Percentiles rank a stretch among this genome's conserved stretches.
These are phyloP conservation scores for Erebia epiphron DNA, from an alignment of 2,888 invertebrate genomes.

Conservation along the genomic window DNA sequence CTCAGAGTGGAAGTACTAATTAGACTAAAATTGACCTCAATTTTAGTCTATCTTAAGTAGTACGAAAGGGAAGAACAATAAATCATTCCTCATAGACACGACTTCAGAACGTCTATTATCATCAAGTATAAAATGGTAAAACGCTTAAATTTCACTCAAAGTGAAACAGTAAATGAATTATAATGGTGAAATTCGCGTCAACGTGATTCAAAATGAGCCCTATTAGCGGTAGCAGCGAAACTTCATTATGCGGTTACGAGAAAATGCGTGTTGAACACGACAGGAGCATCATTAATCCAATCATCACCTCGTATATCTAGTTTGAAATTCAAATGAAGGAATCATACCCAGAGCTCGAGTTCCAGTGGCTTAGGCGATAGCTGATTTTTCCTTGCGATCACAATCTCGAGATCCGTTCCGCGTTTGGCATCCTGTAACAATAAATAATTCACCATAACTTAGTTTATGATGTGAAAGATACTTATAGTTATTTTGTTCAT, in stretches of 20 bases:
- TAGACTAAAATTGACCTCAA: too few species aligned
- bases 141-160: slow-evolving; percentile 25
- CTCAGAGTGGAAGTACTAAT: too few species aligned
- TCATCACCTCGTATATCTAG: slow-evolving; percentile 44
- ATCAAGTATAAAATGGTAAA: not conserved
- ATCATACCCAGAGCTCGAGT: slow-evolving; percentile 90
- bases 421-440: slow-evolving; percentile 87
- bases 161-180: slow-evolving; percentile 56
- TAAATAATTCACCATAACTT: slow-evolving; percentile 48
- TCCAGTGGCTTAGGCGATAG: slow-evolving; percentile 89
- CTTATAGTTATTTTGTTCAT: not conserved
- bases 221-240: slow-evolving; percentile 66
- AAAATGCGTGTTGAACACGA: slow-evolving; percentile 65
- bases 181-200: slow-evolving; percentile 52
- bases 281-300: slow-evolving; percentile 64
- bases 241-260: slow-evolving; percentile 72
- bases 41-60: too few species aligned
- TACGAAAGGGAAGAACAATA: not conserved
- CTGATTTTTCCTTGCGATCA: slow-evolving; percentile 91
- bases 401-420: slow-evolving; percentile 91
- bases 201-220: slow-evolving; percentile 68
- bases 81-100: not conserved
- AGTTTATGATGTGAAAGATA: not conserved
- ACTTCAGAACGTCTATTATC: not conserved
- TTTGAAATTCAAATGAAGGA: slow-evolving; percentile 52